These are phyloP conservation scores for Cassiopea andromeda DNA, from an alignment of 30 jellyfish, hydroid and myxozoan genomes.

Conservation along the genomic window DNA sequence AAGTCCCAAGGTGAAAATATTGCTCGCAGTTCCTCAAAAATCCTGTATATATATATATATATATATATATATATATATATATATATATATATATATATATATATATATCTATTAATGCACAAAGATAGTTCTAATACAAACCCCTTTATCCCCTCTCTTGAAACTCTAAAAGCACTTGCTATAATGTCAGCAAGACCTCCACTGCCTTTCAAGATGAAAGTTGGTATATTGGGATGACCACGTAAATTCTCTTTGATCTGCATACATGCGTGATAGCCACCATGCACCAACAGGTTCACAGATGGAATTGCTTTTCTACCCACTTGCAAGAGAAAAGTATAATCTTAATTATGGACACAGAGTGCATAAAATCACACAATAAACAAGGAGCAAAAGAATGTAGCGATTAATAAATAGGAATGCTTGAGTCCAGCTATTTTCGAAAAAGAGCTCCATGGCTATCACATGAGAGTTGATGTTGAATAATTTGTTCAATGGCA, in stretches of 20 bases:
- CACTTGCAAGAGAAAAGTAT: not conserved
- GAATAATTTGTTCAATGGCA: no score
- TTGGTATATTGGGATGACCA: slow-evolving; percentile 32
- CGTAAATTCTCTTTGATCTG: slow-evolving; percentile 23
- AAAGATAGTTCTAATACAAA: not conserved
- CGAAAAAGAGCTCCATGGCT: no score
- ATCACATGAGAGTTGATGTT: no score
- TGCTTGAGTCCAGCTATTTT: no score
- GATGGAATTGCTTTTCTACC: slow-evolving; percentile 9
- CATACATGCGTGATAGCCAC: slow-evolving; percentile 44
- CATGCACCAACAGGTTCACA: slow-evolving; percentile 6
- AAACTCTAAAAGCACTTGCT: not conserved
- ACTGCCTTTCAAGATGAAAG: slow-evolving; percentile 33
- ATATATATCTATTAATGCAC: no score
- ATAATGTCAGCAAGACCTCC: slow-evolving; percentile 38
- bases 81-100: no score
- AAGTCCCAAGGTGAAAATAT: no score
- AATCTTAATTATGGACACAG: not conserved
- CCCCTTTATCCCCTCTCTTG: slow-evolving; percentile 26
- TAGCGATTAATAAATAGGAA: no score
- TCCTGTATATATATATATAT: no score
- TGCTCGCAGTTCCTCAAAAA: no score
- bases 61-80: no score
- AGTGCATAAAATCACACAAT: not conserved
- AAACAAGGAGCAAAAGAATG: no score